Percentiles rank a stretch among this genome's conserved stretches.
phyloP scores from a whole-genome alignment of 1,140 invertebrate genomes.

The Nasonia vitripennis region DNA sequence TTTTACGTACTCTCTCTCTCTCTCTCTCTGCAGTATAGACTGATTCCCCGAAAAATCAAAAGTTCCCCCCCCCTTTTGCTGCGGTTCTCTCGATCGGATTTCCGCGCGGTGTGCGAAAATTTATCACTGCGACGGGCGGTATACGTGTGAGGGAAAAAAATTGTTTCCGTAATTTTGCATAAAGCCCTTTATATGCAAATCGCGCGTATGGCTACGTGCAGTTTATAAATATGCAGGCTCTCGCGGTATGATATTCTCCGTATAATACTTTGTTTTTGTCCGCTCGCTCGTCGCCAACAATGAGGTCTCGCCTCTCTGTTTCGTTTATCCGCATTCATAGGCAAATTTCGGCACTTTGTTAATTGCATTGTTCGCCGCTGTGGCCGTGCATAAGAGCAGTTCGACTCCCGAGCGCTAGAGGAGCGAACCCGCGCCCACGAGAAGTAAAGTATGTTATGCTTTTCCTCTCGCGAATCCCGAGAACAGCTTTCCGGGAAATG shows the following conservation, averaged over 20 bases:
- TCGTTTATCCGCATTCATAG: slow-evolving; percentile 22
- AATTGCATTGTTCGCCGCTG: background rate
- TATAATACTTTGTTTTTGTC: slow-evolving; percentile 10
- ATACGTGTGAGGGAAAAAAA: background rate
- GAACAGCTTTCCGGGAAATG: background rate
- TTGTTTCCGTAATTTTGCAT: slow-evolving; percentile 38
- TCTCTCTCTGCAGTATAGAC: background rate
- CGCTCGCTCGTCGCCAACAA: background rate
- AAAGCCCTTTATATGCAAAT: slow-evolving; percentile 46
- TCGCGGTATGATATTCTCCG: slow-evolving; percentile 10
- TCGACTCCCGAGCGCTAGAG: too few species aligned
- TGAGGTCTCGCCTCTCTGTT: background rate
- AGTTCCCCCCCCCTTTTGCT: too few species aligned
- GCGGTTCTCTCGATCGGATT: background rate
- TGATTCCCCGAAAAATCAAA: background rate
- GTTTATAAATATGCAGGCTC: slow-evolving; percentile 39
- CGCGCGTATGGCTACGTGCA: background rate
- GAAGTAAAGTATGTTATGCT: too few species aligned
- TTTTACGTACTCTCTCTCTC: background rate
- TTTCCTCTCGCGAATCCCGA: too few species aligned
- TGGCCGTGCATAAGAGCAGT: too few species aligned
- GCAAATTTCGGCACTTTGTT: background rate
- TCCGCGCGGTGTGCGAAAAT: background rate
- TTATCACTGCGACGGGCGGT: background rate
- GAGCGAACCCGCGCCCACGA: too few species aligned